Conservation (phyloP, 2,113 vertebrate species). For the Burhinus oedicnemus region DNA sequence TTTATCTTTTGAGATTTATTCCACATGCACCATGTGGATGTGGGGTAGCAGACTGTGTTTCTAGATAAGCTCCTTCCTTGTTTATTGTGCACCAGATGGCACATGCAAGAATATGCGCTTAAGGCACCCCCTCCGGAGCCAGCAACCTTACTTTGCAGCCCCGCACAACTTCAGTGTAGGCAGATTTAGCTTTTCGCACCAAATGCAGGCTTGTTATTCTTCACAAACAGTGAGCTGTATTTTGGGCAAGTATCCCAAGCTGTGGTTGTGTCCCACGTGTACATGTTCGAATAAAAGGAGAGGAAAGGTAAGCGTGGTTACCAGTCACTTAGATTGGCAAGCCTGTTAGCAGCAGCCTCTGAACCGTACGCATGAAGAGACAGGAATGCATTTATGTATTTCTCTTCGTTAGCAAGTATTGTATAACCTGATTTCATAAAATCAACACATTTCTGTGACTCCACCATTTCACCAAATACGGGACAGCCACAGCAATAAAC, state of each 20-base stretch:
- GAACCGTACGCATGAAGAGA: background rate
- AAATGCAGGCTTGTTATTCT: background rate
- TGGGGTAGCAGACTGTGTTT: background rate
- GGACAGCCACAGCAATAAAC: background rate
- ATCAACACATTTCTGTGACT: background rate
- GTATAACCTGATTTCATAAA: background rate
- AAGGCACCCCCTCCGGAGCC: background rate
- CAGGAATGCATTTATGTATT: background rate
- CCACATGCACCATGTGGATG: background rate
- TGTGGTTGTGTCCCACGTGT: background rate
- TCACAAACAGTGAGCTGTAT: background rate
- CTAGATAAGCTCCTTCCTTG: background rate
- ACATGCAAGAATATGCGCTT: background rate
- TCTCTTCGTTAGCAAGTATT: background rate
- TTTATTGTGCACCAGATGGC: background rate
- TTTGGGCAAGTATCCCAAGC: background rate
- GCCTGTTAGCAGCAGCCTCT: background rate
- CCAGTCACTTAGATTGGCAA: background rate
- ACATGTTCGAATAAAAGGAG: background rate
- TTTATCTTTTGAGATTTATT: background rate
- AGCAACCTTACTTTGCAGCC: background rate
- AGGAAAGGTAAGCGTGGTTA: background rate
- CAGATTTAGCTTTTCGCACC: background rate
- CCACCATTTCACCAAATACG: background rate
- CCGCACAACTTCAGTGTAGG: background rate